phyloP scores from a whole-genome alignment of 2,888 invertebrate genomes.

The Chouioia cunea region DNA sequence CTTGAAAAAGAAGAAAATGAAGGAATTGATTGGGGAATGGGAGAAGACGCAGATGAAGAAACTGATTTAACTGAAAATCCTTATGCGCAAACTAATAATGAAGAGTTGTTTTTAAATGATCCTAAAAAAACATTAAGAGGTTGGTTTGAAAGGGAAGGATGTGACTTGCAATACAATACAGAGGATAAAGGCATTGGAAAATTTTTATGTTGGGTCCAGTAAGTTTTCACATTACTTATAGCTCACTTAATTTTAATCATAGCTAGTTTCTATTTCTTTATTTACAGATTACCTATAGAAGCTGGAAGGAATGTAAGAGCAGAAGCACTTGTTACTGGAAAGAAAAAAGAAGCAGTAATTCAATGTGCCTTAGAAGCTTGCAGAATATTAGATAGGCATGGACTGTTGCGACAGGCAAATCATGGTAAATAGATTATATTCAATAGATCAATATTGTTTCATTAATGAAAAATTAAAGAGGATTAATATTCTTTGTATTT shows the following conservation, averaged over 20 bases:
- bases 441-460: constrained; percentile 20
- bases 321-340: constrained; percentile 88
- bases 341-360: constrained; percentile 93
- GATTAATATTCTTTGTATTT: constrained; percentile 27
- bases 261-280: constrained; percentile 41
- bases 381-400: constrained; percentile 87
- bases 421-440: constrained; percentile 76
- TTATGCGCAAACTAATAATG: constrained; percentile 84
- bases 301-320: constrained; percentile 83
- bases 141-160: constrained; percentile 94
- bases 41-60: constrained; percentile 92
- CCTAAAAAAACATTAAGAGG: constrained; percentile 95
- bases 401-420: constrained; percentile 86
- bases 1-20: constrained; percentile 73
- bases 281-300: constrained; percentile 83
- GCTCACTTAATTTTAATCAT: not conserved
- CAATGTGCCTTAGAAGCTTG: constrained; percentile 97
- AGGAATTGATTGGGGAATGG: constrained; percentile 95
- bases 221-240: constrained; percentile 51
- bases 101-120: constrained; percentile 91
- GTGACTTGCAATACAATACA: constrained; percentile 87
- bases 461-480: not conserved
- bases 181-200: constrained; percentile 89
- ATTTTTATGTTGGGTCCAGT: constrained; percentile 83
- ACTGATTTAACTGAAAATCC: constrained; percentile 86